phyloP scores from a whole-genome alignment of 2,888 invertebrate species.

The Palloptera scutellata region DNA sequence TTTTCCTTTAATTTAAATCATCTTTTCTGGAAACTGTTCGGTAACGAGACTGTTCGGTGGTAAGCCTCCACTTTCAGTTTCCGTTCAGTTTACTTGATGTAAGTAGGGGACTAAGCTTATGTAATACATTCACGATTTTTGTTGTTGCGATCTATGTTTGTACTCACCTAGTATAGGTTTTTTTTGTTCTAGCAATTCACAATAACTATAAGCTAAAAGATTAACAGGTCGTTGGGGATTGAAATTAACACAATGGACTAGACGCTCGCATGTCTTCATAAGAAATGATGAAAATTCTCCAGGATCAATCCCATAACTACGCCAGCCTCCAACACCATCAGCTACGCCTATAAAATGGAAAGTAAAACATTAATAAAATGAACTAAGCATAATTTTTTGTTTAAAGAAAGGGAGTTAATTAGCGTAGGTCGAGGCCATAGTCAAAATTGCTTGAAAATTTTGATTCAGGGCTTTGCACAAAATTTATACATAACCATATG shows the following conservation, averaged over 20 bases:
- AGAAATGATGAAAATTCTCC: conserved; percentile 93
- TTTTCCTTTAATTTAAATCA: too few relatives aligned
- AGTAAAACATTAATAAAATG: not conserved
- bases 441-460: too few relatives aligned
- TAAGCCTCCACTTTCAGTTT: too few relatives aligned
- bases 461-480: too few relatives aligned
- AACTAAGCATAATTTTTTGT: not conserved
- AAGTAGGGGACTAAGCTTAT: not conserved
- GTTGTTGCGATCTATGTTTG: not conserved
- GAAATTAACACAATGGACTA: conserved; percentile 89
- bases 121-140: not conserved
- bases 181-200: conserved; percentile 90
- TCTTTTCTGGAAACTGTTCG: too few relatives aligned
- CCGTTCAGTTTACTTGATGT: too few relatives aligned
- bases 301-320: conserved; percentile 96
- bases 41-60: too few relatives aligned
- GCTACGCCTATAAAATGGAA: conserved; percentile 80
- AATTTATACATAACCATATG: too few relatives aligned
- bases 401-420: not conserved
- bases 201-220: conserved; percentile 89
- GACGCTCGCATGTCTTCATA: conserved; percentile 93
- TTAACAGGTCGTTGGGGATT: conserved; percentile 86
- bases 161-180: conserved; percentile 85
- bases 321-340: conserved; percentile 99
- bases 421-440: not conserved